Evolutionary conservation across 2,113 vertebrate genomes (phyloP).

Genomic region (Podarcis raffonei): DNA sequence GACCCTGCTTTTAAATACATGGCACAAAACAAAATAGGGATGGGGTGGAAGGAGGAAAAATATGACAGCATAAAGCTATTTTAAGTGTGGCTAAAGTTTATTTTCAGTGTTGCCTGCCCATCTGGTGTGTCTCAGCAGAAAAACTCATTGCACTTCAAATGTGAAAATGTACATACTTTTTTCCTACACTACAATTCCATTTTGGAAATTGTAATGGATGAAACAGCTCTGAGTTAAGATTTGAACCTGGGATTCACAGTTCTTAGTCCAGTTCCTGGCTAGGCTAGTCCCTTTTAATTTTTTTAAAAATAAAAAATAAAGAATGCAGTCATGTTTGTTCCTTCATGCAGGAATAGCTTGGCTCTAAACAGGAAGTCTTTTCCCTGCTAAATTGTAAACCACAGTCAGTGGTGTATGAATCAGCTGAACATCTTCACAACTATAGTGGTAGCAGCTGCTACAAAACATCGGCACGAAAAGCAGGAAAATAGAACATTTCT

Average conservation of each 20-base stretch:
- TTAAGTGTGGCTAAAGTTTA: background rate
- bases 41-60: background rate
- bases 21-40: background rate
- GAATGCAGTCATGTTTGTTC: constrained; percentile 4
- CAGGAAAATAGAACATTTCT: accelerated
- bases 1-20: background rate
- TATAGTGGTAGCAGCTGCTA: background rate
- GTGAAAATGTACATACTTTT: background rate
- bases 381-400: background rate
- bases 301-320: background rate
- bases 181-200: background rate
- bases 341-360: background rate
- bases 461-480: background rate
- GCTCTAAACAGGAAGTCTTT: background rate
- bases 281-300: background rate
- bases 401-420: background rate
- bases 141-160: background rate
- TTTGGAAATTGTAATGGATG: background rate
- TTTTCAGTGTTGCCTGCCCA: background rate
- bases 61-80: background rate
- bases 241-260: background rate
- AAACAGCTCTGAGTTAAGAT: background rate
- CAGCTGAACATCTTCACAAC: background rate
- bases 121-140: background rate
- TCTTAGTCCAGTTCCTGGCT: background rate